A percentile compares a stretch with the other conserved stretches of the same genome.
Evolutionary conservation across 2,113 vertebrate species (phyloP).

Genomic region (Sinocyclocheilus anshuiensis): DNA sequence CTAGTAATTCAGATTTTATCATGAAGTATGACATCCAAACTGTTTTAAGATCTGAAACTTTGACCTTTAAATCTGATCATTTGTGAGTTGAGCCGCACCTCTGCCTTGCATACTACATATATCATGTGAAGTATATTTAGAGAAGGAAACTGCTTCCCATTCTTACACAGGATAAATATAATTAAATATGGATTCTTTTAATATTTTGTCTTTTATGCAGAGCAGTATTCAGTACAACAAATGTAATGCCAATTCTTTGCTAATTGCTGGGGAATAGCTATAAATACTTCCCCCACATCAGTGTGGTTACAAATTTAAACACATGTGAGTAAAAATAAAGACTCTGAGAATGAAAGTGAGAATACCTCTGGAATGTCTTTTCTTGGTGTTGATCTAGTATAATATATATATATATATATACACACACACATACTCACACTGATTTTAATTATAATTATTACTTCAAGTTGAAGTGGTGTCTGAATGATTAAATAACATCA

Average conservation of each 20-base stretch:
- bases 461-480: background rate
- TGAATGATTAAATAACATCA: background rate
- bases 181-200: background rate
- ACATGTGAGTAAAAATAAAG: background rate
- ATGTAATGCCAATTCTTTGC: background rate
- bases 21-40: background rate
- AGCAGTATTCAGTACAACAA: background rate
- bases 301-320: background rate
- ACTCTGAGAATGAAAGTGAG: background rate
- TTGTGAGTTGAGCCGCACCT: conserved; percentile 37
- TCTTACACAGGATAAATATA: conserved; percentile 1
- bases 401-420: no score
- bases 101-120: conserved; percentile 44
- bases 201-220: background rate
- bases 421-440: no score
- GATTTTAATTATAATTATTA: no score
- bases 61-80: conserved; percentile 39
- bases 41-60: background rate
- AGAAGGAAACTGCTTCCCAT: conserved; percentile 43
- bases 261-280: background rate
- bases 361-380: background rate
- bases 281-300: conserved; percentile 3
- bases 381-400: background rate
- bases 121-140: conserved; percentile 59
- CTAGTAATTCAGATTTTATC: background rate